Evolutionary conservation across 2,888 invertebrate genomes (phyloP).

Genomic region (Parochlus steinenii): DNA sequence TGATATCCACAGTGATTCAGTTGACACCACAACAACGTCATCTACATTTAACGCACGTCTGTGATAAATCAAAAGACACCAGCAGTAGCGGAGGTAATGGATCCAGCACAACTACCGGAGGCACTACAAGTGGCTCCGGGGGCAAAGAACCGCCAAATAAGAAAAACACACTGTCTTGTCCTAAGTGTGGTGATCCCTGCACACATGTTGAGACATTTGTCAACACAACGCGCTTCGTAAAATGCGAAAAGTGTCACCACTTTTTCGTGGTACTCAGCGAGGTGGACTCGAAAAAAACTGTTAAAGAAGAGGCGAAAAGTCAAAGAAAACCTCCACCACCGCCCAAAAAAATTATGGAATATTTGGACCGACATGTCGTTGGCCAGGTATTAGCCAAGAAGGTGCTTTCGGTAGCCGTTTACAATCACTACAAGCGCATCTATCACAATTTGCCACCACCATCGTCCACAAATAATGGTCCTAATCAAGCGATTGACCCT

Average conservation of each 20-base stretch:
- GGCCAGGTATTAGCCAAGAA: constrained; percentile 97
- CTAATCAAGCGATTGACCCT: constrained; percentile 19
- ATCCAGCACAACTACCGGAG: constrained; percentile 9
- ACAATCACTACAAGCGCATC: constrained; percentile 97
- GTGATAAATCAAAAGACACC: constrained; percentile 17
- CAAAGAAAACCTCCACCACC: constrained; percentile 70
- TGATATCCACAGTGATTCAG: too few relatives aligned
- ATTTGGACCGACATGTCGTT: constrained; percentile 89
- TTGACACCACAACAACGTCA: too few relatives aligned
- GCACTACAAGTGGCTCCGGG: constrained; percentile 1
- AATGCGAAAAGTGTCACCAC: constrained; percentile 95
- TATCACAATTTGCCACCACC: constrained; percentile 69
- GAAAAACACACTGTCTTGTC: constrained; percentile 71
- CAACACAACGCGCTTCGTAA: constrained; percentile 90
- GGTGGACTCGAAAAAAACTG: constrained; percentile 72
- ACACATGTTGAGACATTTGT: constrained; percentile 95
- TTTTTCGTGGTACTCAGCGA: constrained; percentile 94
- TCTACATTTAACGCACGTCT: constrained; percentile 16
- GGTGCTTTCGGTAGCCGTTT: constrained; percentile 92
- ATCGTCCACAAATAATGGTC: constrained; percentile 16
- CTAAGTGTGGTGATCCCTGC: constrained; percentile 94
- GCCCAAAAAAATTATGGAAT: constrained; percentile 93
- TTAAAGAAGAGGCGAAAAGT: constrained; percentile 55
- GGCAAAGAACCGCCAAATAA: constrained; percentile 38
- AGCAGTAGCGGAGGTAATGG: constrained; percentile 8